Percentiles rank a stretch among this genome's conserved stretches.
phyloP scores from a whole-genome alignment of 92 coral and sea anemone genomes.

The Paragorgia papillata region DNA sequence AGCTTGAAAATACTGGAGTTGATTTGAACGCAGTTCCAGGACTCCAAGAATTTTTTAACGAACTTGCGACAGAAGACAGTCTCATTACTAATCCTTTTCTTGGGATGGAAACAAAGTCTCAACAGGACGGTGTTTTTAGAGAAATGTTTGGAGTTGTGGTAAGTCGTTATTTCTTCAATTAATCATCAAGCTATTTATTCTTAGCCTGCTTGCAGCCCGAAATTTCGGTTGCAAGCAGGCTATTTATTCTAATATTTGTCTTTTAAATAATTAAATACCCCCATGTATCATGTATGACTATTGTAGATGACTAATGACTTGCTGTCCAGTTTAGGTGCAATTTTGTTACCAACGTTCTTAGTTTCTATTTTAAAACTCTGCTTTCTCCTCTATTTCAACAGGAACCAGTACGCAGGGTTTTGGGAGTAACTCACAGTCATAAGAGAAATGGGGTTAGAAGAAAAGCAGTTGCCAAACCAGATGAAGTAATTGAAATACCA shows the following conservation, averaged over 20 bases:
- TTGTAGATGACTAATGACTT: too few relatives aligned
- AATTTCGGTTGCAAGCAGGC: too few relatives aligned
- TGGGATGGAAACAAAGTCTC: constrained; percentile 50
- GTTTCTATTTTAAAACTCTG: too few relatives aligned
- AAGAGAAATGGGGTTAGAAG: constrained; percentile 28
- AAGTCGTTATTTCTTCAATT: too few relatives aligned
- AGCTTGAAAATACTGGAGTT: constrained; percentile 31
- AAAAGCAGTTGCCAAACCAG: constrained; percentile 16
- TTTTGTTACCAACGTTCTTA: too few relatives aligned
- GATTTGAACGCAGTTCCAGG: constrained; percentile 23
- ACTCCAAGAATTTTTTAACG: constrained; percentile 42
- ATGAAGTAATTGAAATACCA: constrained; percentile 23
- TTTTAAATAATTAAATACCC: too few relatives aligned
- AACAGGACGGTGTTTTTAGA: constrained; percentile 41
- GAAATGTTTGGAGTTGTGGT: constrained; percentile 50
- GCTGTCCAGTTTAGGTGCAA: too few relatives aligned
- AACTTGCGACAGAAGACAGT: constrained; percentile 24
- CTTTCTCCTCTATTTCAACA: too few relatives aligned
- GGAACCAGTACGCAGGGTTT: constrained; percentile 41
- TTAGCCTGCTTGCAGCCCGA: too few relatives aligned
- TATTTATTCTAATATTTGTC: too few relatives aligned
- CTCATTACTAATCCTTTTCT: constrained; percentile 45
- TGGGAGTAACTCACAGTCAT: constrained; percentile 30
- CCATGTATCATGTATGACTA: too few relatives aligned
- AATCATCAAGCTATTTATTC: too few relatives aligned